Conservation (phyloP, 2,113 vertebrate species). For the Corapipo altera region DNA sequence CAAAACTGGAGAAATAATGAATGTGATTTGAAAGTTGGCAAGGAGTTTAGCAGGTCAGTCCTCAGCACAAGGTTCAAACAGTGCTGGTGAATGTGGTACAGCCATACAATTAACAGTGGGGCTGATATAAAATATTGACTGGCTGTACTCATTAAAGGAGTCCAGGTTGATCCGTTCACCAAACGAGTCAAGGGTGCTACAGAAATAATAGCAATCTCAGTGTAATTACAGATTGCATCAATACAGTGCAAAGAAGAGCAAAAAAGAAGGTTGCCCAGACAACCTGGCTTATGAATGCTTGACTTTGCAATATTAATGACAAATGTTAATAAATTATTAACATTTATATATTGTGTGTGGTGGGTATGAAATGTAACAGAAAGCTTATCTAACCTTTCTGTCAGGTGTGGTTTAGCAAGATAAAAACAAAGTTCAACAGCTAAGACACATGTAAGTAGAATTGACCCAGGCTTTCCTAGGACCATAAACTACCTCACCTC, state of each 20-base stretch:
- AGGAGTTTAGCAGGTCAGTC: not conserved
- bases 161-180: not conserved
- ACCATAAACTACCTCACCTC: not conserved
- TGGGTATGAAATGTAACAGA: not conserved
- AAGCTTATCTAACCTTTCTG: not conserved
- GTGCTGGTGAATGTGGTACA: not conserved
- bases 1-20: not conserved
- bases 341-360: not conserved
- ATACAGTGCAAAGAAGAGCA: not conserved
- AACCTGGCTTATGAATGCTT: not conserved
- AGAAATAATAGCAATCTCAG: not conserved
- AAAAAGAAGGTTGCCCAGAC: not conserved
- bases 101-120: not conserved
- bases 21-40: not conserved
- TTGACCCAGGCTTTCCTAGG: not conserved
- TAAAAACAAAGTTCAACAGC: not conserved
- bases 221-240: slow-evolving; percentile 27
- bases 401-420: not conserved
- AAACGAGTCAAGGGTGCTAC: not conserved
- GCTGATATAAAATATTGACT: slow-evolving; percentile 27
- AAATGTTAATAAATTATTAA: slow-evolving; percentile 48
- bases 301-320: slow-evolving; percentile 31
- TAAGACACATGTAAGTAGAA: not conserved
- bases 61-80: not conserved
- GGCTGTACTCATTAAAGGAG: slow-evolving; percentile 11